phyloP scores from a whole-genome alignment of 2,113 vertebrate species.

The Psittacara wagleri region DNA sequence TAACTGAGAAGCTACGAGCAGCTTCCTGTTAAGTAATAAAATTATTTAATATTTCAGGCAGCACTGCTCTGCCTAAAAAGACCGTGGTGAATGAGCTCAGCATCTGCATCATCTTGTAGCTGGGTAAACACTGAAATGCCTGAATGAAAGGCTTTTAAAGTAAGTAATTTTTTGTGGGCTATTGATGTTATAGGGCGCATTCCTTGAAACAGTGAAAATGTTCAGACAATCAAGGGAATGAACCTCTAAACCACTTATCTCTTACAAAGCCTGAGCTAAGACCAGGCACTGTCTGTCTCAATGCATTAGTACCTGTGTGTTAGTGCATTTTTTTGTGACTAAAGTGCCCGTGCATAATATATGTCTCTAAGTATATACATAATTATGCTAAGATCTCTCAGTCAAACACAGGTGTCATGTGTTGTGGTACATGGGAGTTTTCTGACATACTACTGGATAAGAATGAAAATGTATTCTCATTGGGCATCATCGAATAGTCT shows the following conservation, averaged over 20 bases:
- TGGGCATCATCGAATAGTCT: neutral
- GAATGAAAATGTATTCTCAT: neutral
- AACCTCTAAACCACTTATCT: neutral
- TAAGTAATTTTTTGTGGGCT: neutral
- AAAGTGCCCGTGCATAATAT: neutral
- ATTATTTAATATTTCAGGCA: neutral
- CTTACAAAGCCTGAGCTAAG: neutral
- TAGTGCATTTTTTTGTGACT: neutral
- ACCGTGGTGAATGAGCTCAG: neutral
- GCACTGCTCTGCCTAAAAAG: neutral
- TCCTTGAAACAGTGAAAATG: neutral
- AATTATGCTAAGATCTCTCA: neutral
- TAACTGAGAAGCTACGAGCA: neutral
- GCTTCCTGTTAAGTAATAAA: slow-evolving; percentile 11
- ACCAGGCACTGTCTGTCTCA: neutral
- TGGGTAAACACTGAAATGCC: neutral
- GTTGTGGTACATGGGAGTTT: neutral
- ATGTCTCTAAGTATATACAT: neutral
- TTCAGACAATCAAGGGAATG: neutral
- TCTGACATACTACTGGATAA: neutral
- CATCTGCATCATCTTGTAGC: neutral
- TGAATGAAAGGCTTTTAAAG: neutral
- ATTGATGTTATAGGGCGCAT: neutral
- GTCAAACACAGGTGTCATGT: neutral
- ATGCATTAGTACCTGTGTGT: neutral